Percentiles rank a stretch among this genome's conserved stretches.
Evolutionary conservation across 2,113 vertebrate genomes (phyloP).

Genomic region (Lamprologus tigripictilis): DNA sequence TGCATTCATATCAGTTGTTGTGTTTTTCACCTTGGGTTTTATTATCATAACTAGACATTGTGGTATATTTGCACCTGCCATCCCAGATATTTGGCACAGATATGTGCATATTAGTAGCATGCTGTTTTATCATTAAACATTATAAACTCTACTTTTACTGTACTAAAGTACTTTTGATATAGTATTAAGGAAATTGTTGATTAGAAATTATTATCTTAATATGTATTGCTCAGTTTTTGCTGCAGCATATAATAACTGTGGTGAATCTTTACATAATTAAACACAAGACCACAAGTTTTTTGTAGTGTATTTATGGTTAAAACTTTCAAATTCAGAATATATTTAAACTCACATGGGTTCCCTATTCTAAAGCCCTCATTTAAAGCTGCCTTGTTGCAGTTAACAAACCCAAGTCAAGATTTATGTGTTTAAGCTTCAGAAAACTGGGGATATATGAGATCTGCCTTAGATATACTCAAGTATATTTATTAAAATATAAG

Average conservation of each 20-base stretch:
- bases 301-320: neutral
- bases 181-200: neutral
- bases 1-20: neutral
- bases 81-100: neutral
- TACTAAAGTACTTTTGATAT: neutral
- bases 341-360: neutral
- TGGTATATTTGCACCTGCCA: neutral
- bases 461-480: neutral
- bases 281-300: neutral
- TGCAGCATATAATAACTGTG: neutral
- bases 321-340: neutral
- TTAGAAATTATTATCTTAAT: neutral
- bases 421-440: neutral
- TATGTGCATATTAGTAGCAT: neutral
- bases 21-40: neutral
- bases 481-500: neutral
- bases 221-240: neutral
- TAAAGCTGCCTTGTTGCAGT: neutral
- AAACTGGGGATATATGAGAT: neutral
- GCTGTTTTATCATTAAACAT: neutral
- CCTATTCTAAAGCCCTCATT: neutral
- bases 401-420: neutral
- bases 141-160: neutral
- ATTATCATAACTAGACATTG: neutral
- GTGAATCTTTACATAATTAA: neutral